A percentile compares a stretch with the other conserved stretches of the same genome.
These are phyloP conservation scores for Cryptoleucopteryx plumbea DNA, from an alignment of 2,113 vertebrate species.

Conservation along the genomic window DNA sequence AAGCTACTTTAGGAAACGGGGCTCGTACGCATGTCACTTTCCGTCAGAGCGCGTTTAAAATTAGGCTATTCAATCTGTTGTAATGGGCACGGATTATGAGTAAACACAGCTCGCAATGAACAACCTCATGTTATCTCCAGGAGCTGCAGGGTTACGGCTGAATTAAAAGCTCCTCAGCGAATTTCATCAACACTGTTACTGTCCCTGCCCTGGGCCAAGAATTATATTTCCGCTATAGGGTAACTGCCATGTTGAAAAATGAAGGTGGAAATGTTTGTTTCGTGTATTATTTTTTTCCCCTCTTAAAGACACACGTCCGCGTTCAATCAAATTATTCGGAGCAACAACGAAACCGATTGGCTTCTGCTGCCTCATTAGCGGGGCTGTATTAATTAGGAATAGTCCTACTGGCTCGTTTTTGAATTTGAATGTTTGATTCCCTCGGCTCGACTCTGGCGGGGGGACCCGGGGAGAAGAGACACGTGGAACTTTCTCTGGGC, in stretches of 20 bases:
- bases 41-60: conserved; percentile 34
- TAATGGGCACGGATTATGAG: conserved; percentile 45
- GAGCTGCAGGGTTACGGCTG: background rate
- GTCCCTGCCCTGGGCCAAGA: conserved; percentile 22
- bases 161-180: background rate
- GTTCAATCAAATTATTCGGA: background rate
- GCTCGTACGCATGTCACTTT: conserved; percentile 45
- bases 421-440: background rate
- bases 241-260: conserved; percentile 33
- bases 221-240: conserved; percentile 15
- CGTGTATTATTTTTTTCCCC: background rate
- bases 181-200: conserved; percentile 16
- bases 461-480: background rate
- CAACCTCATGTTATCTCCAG: background rate
- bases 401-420: background rate
- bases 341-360: background rate
- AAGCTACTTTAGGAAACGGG: conserved; percentile 60
- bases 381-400: background rate
- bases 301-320: background rate
- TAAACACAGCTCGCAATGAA: conserved; percentile 21
- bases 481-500: background rate
- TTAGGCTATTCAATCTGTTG: conserved; percentile 24
- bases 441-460: background rate
- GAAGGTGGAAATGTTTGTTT: conserved; percentile 24
- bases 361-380: background rate